Evolutionary conservation across 2,113 vertebrate genomes (phyloP).

Genomic region (Seriola aureovittata): DNA sequence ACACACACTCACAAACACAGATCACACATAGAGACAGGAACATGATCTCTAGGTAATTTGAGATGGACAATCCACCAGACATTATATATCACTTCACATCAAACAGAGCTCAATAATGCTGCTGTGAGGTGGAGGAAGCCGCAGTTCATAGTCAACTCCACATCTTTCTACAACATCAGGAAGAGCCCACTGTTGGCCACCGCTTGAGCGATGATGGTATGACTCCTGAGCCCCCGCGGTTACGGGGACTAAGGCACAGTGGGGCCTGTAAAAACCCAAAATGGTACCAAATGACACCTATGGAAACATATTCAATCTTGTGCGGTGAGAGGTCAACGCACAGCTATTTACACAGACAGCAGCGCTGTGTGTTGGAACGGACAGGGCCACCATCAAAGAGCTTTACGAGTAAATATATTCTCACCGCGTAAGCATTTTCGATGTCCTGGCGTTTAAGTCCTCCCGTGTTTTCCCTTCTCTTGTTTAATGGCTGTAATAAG

Average conservation of each 20-base stretch:
- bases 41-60: conserved; percentile 63
- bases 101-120: conserved; percentile 67
- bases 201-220: conserved; percentile 60
- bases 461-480: conserved; percentile 73
- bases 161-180: conserved; percentile 49
- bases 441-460: conserved; percentile 67
- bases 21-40: conserved; percentile 47
- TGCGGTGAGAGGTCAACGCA: conserved; percentile 70
- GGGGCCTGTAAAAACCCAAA: conserved; percentile 68
- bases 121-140: conserved; percentile 51
- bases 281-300: conserved; percentile 73
- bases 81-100: conserved; percentile 80
- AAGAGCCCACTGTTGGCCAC: conserved; percentile 57
- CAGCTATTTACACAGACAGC: conserved; percentile 80
- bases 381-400: conserved; percentile 83
- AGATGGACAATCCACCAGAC: conserved; percentile 73
- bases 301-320: conserved; percentile 81
- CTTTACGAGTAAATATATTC: conserved; percentile 83
- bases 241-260: conserved; percentile 50
- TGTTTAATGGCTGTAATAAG: conserved; percentile 80
- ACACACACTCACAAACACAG: conserved; percentile 32
- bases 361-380: conserved; percentile 58
- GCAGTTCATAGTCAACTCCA: conserved; percentile 44
- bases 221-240: conserved; percentile 61
- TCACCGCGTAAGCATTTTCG: conserved; percentile 75